phyloP scores from a whole-genome alignment of 2,797 vertebrate genomes.

The Lacerta bilineata region DNA sequence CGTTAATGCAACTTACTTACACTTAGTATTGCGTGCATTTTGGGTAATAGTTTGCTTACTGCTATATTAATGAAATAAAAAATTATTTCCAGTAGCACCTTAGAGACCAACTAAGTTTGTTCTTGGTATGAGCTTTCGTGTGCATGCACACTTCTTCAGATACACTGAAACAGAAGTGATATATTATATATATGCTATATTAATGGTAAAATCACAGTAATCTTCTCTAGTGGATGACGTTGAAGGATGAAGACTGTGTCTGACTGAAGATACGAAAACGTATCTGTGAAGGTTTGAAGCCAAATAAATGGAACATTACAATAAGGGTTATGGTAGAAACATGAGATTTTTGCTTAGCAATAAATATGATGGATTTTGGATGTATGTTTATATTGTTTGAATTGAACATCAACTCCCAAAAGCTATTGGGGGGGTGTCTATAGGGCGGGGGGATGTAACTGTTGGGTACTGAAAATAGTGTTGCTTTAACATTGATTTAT shows the following conservation, averaged over 20 bases:
- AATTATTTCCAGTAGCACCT: too few species aligned
- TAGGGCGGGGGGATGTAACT: neutral
- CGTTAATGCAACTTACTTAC: neutral
- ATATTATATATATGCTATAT: too few species aligned
- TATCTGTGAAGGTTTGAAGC: neutral
- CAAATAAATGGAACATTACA: neutral
- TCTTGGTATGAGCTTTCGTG: too few species aligned
- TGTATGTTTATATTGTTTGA: neutral
- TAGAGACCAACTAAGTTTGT: too few species aligned
- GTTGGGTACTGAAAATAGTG: neutral
- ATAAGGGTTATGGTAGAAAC: neutral
- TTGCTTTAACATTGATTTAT: neutral
- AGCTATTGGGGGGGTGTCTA: neutral
- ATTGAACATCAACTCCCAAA: neutral
- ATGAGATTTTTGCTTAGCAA: conserved; percentile 16
- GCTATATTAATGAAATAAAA: too few species aligned
- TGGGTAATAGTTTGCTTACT: neutral
- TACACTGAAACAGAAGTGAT: too few species aligned
- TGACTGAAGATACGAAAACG: neutral
- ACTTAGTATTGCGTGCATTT: neutral
- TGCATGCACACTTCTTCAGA: too few species aligned
- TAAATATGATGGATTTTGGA: neutral
- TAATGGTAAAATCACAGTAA: neutral
- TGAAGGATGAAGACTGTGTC: neutral
- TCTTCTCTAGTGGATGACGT: neutral